Percentiles rank a stretch among this genome's conserved stretches.
phyloP scores from a whole-genome alignment of 2,888 invertebrate species.

The Rotaria magnacalcarata region DNA sequence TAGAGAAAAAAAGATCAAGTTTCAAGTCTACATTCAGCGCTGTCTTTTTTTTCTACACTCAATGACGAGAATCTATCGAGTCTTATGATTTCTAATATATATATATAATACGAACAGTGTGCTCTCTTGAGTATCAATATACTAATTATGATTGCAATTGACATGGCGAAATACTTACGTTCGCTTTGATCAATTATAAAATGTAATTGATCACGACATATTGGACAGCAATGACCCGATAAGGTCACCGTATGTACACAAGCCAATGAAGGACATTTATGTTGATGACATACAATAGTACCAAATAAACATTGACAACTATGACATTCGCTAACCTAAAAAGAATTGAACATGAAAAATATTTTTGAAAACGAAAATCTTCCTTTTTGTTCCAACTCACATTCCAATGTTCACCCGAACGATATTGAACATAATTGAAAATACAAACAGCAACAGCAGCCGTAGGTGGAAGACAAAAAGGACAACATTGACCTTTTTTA shows the following conservation, averaged over 20 bases:
- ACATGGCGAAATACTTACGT: background rate
- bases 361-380: background rate
- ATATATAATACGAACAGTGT: too few species aligned
- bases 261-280: background rate
- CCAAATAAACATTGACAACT: conserved; percentile 32
- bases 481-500: conserved; percentile 63
- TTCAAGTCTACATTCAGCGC: too few species aligned
- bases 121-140: too few species aligned
- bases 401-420: conserved; percentile 37
- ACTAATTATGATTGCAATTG: too few species aligned
- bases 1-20: background rate
- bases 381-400: background rate
- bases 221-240: conserved; percentile 24
- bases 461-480: conserved; percentile 57
- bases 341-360: background rate
- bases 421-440: conserved; percentile 31
- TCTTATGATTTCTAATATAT: too few species aligned
- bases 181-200: background rate
- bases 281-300: conserved; percentile 33
- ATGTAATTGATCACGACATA: conserved; percentile 26
- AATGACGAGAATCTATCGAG: too few species aligned
- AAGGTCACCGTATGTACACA: conserved; percentile 21
- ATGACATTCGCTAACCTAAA: conserved; percentile 28
- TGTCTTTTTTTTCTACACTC: too few species aligned
- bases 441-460: background rate